Evolutionary conservation across 1,140 invertebrate species (phyloP), one percentile per base, ranked within the genome.

Genomic region (Tyrophagus putrescentiae): DNA sequence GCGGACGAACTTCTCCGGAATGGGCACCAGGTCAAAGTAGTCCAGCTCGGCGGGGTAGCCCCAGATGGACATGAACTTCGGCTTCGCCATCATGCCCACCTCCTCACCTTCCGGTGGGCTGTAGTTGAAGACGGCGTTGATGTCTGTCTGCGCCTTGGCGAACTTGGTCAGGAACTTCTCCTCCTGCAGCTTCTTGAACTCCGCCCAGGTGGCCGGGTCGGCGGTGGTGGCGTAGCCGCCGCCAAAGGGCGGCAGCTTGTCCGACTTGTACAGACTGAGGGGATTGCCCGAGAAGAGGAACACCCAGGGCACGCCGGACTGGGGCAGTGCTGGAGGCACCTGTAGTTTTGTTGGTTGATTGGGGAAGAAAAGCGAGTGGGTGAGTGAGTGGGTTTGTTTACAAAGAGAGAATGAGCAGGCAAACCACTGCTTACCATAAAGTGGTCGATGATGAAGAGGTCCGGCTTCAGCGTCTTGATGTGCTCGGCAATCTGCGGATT

Each of bases 21-120:
- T 28, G 1, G 48, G 13, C 1, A 21, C 16, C 25, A 52, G n/a
- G 16, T 52, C 48, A 21, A 16, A 28, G 23, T 60, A 60, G 31
- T 60, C 60, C 7, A 60, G 36, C 23, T 60, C 60, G 34, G 34
- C 56, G 11, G 60, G 60, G 32, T 60, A 60, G 3, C n/a, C 27
- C 28, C 62, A 60, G 2, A 60, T 11, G 34, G 60, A 61, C 27
- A 60, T 3, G 18, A n/a, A 60, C 7, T 23, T 23, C 36, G 60
- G 62, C 28, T 53, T 2, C 3, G 32, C 21, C n/a, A 57, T 3
- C n/a, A n/a, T n/a, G 21, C 21, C 21, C 11, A 23, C 54, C 23
- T 16, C 16, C 32, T 23, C 16, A 1, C 16, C n/a, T 29, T n/a
- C n/a, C n/a, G n/a, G n/a, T n/a, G n/a, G n/a, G n/a, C n/a, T n/a